Evolutionary conservation across 2,888 invertebrate genomes (phyloP).

Genomic region (Pherbina coryleti): DNA sequence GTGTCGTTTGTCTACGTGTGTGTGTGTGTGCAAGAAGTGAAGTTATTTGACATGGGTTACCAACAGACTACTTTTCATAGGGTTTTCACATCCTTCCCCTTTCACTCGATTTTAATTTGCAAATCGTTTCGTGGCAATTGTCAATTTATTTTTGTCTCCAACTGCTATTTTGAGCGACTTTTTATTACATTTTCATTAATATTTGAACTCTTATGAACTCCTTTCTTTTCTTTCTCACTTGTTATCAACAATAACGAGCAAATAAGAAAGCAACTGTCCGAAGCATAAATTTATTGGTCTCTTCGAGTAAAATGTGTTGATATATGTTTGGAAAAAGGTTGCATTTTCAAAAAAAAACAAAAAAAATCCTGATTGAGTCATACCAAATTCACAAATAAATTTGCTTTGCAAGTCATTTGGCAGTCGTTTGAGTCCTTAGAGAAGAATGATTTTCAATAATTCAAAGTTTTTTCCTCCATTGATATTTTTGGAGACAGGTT

Average conservation of each 20-base stretch:
- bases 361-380: neutral
- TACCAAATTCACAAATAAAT: neutral
- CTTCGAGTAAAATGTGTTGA: neutral
- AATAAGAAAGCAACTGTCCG: neutral
- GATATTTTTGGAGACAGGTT: too few relatives aligned
- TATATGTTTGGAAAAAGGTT: neutral
- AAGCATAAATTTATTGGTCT: neutral
- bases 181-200: neutral
- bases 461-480: too few relatives aligned
- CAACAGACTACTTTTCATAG: neutral
- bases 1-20: neutral
- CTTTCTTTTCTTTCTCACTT: neutral
- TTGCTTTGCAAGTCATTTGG: neutral
- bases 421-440: neutral
- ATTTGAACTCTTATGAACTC: neutral
- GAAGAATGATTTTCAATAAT: too few relatives aligned
- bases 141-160: slow-evolving; percentile 2
- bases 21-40: neutral
- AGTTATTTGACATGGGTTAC: neutral
- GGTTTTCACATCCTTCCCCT: neutral
- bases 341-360: neutral
- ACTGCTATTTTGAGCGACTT: neutral
- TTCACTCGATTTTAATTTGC: neutral
- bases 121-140: slow-evolving; percentile 1
- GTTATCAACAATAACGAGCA: neutral